Evolutionary conservation across 2,888 invertebrate species (phyloP).

Genomic region (Lepidochrysops patricia): DNA sequence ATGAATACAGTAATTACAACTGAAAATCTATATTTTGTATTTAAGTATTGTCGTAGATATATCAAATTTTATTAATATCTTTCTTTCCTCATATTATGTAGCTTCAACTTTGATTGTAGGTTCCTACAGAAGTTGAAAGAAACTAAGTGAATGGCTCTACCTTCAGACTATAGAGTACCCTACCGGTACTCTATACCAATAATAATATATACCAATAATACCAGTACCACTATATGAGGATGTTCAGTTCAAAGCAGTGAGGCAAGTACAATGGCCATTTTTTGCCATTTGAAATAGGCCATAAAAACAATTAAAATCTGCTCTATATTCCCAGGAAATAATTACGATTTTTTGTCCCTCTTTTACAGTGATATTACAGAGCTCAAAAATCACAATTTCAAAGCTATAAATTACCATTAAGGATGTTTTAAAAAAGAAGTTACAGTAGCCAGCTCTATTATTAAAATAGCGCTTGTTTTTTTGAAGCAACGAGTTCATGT

Average conservation of each 20-base stretch:
- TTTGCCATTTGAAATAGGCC: conserved; percentile 42
- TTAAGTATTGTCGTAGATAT: too few relatives aligned
- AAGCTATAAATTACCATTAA: not conserved
- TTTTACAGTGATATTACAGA: not conserved
- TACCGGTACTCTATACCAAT: too few relatives aligned
- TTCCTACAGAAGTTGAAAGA: too few relatives aligned
- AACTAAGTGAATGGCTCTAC: too few relatives aligned
- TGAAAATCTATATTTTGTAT: too few relatives aligned
- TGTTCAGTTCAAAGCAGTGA: conserved; percentile 45
- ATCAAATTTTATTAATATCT: too few relatives aligned
- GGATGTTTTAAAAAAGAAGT: not conserved
- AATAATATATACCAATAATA: too few relatives aligned
- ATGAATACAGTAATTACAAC: too few relatives aligned
- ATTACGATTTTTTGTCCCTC: not conserved
- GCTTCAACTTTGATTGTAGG: too few relatives aligned
- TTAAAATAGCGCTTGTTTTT: too few relatives aligned
- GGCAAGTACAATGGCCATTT: conserved; percentile 33
- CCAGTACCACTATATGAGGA: conserved; percentile 51
- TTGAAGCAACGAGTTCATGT: not conserved
- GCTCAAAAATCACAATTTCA: not conserved
- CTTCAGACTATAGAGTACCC: too few relatives aligned
- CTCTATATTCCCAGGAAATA: conserved; percentile 17
- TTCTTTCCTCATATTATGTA: too few relatives aligned
- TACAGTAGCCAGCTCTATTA: not conserved
- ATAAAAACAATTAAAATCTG: conserved; percentile 34